phyloP scores from a whole-genome alignment of 2,797 vertebrate genomes.

The Pterois miles region DNA sequence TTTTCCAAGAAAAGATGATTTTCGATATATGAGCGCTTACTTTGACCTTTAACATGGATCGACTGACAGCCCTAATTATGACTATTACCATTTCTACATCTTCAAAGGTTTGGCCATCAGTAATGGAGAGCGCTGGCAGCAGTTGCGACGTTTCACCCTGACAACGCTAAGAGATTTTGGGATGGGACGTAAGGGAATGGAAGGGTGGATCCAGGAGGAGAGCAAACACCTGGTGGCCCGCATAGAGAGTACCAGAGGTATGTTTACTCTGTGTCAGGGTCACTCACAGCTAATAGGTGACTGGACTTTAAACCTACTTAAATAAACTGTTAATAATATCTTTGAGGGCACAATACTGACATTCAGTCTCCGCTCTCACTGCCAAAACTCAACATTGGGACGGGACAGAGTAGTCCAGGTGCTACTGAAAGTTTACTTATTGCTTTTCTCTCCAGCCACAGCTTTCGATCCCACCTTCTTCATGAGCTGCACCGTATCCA shows the following conservation, averaged over 20 bases:
- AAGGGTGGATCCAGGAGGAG: constrained; percentile 81
- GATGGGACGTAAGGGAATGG: constrained; percentile 82
- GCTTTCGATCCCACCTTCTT: constrained; percentile 70
- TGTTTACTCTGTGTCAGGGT: neutral
- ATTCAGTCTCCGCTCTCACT: too few relatives aligned
- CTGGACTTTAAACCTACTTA: neutral
- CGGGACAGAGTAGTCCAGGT: neutral
- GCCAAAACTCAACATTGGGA: neutral
- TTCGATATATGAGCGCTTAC: too few relatives aligned
- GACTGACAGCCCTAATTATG: too few relatives aligned
- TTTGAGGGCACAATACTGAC: too few relatives aligned
- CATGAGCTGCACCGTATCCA: constrained; percentile 77
- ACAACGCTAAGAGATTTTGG: constrained; percentile 80
- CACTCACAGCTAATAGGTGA: neutral
- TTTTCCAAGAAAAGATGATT: too few relatives aligned
- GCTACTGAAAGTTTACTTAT: neutral
- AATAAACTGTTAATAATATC: neutral
- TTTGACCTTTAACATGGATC: too few relatives aligned
- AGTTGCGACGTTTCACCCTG: constrained; percentile 78
- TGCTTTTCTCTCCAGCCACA: constrained; percentile 33
- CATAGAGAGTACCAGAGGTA: constrained; percentile 55
- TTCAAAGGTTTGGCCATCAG: constrained; percentile 70
- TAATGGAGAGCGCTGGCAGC: constrained; percentile 78
- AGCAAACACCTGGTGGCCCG: constrained; percentile 62
- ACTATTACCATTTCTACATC: neutral